Base-by-base conservation (phyloP, 2,888 invertebrate genomes). In the Thumatha senex region DNA sequence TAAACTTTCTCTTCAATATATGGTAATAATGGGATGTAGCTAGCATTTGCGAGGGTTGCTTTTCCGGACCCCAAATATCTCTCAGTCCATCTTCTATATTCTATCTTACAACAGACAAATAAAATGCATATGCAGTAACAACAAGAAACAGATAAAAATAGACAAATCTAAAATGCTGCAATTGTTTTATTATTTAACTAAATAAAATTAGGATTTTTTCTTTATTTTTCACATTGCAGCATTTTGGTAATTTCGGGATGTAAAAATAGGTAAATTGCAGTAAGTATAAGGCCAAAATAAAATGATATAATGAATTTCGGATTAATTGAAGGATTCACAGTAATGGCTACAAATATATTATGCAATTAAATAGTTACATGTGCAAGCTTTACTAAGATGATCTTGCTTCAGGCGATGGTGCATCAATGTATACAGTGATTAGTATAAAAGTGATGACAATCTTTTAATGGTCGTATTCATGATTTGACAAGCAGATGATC, bases 401-500 rank as follows among this genome's bases (percentile, higher is more conserved):
- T 24, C 2, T 58, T 46, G 58, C 55, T 54, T 55, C 18, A 57
- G 56, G 57, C 49, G 41, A 51, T 52, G 42, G 58, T 65, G 58
- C 65, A 67, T 51, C 3, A 24, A 56, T 53, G 39, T 51, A 63
- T 13, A 56, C 13, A 18, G 39, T 61, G 46, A 58, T 51, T 36
- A 48, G 56, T 46, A 46, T 29, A 51, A 43, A 65, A n/a, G n/a
- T n/a, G n/a, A 69, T 55, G 49, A 57, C 40, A 55, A 56, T n/a
- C 59, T 38, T 46, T 38, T 45, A 33, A 54, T 63, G 56, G 53
- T 33, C 41, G 54, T 51, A 45, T 56, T 48, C 59, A 60, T 57
- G 53, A 56, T 55, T 45, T 48, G 48, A 56, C 61, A 74, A 72
- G 74, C 74, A 56, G 46, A 61, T 70, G 66, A 53, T 48, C 42